Evolutionary conservation across 2,888 invertebrate genomes (phyloP).

Genomic region (Nasonovia ribisnigri): DNA sequence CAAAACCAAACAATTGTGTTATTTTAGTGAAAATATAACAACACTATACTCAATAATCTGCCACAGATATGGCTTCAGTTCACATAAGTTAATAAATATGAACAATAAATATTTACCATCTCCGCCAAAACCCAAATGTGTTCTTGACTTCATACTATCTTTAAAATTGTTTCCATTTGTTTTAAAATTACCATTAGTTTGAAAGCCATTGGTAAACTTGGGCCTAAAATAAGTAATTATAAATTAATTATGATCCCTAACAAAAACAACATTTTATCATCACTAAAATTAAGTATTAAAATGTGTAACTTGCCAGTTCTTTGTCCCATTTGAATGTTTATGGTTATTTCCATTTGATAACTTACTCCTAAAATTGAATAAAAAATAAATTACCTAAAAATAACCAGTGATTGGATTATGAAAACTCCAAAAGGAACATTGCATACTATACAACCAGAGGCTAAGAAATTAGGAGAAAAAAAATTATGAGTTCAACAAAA

Average conservation of each 20-base stretch:
- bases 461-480: background rate
- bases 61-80: constrained; percentile 15
- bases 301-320: constrained; percentile 46
- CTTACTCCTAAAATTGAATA: constrained; percentile 18
- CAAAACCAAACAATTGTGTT: background rate
- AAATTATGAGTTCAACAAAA: no score
- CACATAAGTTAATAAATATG: background rate
- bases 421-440: background rate
- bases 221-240: constrained; percentile 23
- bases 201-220: constrained; percentile 48
- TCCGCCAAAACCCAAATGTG: constrained; percentile 60
- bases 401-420: background rate
- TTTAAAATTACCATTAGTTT: constrained; percentile 42
- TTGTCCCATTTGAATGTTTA: constrained; percentile 44
- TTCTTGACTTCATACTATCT: constrained; percentile 49
- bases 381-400: background rate
- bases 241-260: background rate
- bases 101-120: constrained; percentile 45
- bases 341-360: constrained; percentile 44
- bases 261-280: background rate
- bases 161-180: constrained; percentile 48
- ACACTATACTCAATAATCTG: constrained; percentile 2
- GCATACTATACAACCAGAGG: background rate
- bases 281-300: background rate
- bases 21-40: constrained; percentile 19